A percentile compares a stretch with the other conserved stretches of the same genome.
Conservation (phyloP, 1,140 invertebrate species). For the fruit fly (Drosophila melanogaster) region Release_6_plus_ISO1_MT NT_037436.4:160501-161000, state of each 20-base stretch:
- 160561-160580: conserved; percentile 5
- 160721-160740: not conserved
- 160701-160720: not conserved
- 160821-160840: conserved; percentile 52
- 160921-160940: conserved; percentile 25
- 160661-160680: too few relatives aligned
- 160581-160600: not conserved
- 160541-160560: conserved; percentile 1
- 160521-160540: conserved; percentile 10
- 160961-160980: conserved; percentile 61
- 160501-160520: conserved; percentile 54
- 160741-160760: conserved; percentile 9
- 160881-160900: conserved; percentile 17
- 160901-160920: conserved; percentile 9
- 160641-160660: too few relatives aligned
- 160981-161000: conserved; percentile 57
- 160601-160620: not conserved
- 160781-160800: conserved; percentile 20
- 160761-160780: not conserved
- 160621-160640: not conserved
- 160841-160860: conserved; percentile 24
- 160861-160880: conserved; percentile 14
- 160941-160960: conserved; percentile 53
- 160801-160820: conserved; percentile 43
- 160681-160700: not conserved